Evolutionary conservation across 2,113 vertebrate species (phyloP), one percentile per base, ranked within the genome.

Genomic region (Coturnix japonica): DNA sequence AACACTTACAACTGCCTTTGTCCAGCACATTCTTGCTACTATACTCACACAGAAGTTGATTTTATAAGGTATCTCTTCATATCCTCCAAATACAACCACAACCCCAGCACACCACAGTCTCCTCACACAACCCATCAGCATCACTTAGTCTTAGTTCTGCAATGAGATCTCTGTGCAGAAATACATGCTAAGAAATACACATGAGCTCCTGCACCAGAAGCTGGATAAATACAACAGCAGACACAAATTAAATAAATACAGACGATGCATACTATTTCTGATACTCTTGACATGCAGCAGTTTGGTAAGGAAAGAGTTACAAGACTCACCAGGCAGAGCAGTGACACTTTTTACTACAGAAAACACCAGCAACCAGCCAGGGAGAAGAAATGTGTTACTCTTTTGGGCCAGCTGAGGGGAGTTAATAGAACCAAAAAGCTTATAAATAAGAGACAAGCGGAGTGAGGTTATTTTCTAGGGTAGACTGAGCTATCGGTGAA

Each of bases 161-260:
- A 23, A 3, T 3, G 19, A 76, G 7, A 0, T 66, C 28, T n/a
- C 49, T 17, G 1, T 4, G 11, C 65, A 88, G 56, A n/a, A 74
- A 59, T 13, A 83, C 8, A 23, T 44, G 7, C 7, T 5, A 15
- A 46, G 7, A 13, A 81, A 35, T 28, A 9, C 2, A 3, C 1
- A 2, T 0, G 0, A 76, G 8, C 8, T 64, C 53, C 72, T 35
- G 4, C 4, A 7, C 31, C 67, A 67, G 73, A 81, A 77, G 18
- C 15, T 19, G 4, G 19, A n/a, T 21, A 57, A 41, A 0, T 59
- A n/a, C 13, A 69, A 5, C 2, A 76, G 20, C 7, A 80, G 15
- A 17, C 35, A 26, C 33, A 61, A 61, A 37, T 37, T 37, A 53
- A 53, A 14, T 15, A 51, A 25, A 1, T 4, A 7, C 9, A 69